Percentiles rank a stretch among this genome's conserved stretches.
Evolutionary conservation across 2,888 invertebrate genomes (phyloP).

Genomic region (Nephrotoma flavescens): DNA sequence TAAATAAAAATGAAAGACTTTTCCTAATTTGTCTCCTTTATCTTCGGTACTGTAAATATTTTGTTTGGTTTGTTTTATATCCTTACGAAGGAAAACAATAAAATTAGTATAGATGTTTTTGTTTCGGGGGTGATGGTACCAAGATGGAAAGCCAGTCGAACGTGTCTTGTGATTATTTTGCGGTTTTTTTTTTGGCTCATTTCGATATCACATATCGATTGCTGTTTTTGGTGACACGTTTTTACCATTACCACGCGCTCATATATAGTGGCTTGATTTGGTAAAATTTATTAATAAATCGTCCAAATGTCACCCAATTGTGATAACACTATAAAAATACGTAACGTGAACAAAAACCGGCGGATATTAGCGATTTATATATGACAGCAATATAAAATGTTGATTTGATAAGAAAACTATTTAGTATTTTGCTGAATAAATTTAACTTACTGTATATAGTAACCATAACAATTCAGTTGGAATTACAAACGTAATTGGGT

Average conservation of each 20-base stretch:
- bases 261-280: background rate
- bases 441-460: too few species aligned
- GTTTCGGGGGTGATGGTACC: background rate
- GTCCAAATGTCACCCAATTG: background rate
- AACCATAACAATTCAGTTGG: too few species aligned
- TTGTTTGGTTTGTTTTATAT: background rate
- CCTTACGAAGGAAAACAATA: background rate
- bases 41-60: background rate
- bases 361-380: background rate
- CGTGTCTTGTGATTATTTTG: background rate
- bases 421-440: background rate
- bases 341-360: background rate
- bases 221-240: background rate
- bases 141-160: background rate
- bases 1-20: background rate
- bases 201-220: background rate
- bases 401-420: background rate
- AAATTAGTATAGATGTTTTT: background rate
- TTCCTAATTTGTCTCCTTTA: background rate
- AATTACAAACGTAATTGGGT: background rate
- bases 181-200: background rate
- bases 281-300: background rate
- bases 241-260: too few species aligned
- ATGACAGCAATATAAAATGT: background rate
- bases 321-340: background rate